Evolutionary conservation across 2,888 invertebrate genomes (phyloP).

Genomic region (Lepidocyrtinus sp.): DNA sequence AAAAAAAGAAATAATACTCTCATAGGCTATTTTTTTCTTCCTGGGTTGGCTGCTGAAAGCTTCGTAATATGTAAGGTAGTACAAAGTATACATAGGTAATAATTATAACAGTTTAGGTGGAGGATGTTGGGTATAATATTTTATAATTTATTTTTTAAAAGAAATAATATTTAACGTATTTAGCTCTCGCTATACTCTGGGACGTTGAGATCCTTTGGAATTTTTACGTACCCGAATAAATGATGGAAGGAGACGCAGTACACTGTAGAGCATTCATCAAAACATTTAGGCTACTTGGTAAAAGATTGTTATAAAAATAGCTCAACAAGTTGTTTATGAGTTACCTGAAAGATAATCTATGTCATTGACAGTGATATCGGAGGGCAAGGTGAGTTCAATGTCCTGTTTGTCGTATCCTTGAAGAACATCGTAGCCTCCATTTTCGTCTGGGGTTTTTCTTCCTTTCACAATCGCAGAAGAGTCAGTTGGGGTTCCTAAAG

Average conservation of each 20-base stretch:
- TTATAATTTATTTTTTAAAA: background rate
- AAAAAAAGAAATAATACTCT: background rate
- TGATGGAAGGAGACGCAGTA: constrained; percentile 93
- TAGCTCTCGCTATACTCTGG: constrained; percentile 73
- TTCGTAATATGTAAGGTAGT: background rate
- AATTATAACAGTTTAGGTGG: background rate
- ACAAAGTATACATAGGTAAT: constrained; percentile 24
- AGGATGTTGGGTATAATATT: background rate
- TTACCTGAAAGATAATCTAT: constrained; percentile 86
- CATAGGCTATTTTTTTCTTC: background rate
- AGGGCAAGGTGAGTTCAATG: constrained; percentile 90
- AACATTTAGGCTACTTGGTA: background rate
- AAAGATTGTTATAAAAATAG: background rate
- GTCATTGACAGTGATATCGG: constrained; percentile 87
- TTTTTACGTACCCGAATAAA: constrained; percentile 90
- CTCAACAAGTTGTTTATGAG: background rate
- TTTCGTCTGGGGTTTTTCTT: constrained; percentile 58
- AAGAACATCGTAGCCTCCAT: constrained; percentile 78
- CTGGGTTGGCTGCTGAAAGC: background rate
- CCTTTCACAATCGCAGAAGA: constrained; percentile 51
- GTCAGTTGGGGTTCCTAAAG: constrained; percentile 46
- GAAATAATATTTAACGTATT: background rate
- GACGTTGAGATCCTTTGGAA: constrained; percentile 90
- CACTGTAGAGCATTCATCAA: constrained; percentile 74
- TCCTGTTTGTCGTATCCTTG: constrained; percentile 92